Evolutionary conservation across 2,797 vertebrate genomes (phyloP).

Genomic region (Hydrolagus colliei): DNA sequence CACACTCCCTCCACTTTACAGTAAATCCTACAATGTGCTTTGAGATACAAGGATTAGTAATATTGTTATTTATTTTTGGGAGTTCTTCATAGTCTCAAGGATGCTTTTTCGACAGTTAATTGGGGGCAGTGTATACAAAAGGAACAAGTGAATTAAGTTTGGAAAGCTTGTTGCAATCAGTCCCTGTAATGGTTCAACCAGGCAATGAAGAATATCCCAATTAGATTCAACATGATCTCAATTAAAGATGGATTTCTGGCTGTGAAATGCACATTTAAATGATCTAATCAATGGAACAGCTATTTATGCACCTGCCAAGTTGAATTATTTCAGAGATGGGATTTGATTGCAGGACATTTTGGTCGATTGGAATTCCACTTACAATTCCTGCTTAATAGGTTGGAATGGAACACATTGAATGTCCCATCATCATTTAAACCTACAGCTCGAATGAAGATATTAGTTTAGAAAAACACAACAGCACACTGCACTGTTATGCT

Average conservation of each 20-base stretch:
- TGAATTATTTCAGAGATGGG: neutral
- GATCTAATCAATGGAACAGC: constrained; percentile 9
- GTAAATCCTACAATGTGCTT: too few species aligned
- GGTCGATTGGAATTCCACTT: neutral
- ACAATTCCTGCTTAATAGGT: neutral
- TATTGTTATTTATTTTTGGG: neutral
- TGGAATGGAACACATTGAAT: neutral
- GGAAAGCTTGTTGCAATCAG: neutral
- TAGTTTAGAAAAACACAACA: neutral
- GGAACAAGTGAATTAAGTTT: neutral
- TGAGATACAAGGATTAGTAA: too few species aligned
- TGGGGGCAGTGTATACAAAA: neutral
- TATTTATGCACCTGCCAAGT: neutral
- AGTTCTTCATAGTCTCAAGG: neutral
- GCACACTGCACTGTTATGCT: neutral
- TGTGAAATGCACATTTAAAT: neutral
- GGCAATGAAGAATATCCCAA: neutral
- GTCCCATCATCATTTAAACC: neutral
- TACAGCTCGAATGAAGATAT: neutral
- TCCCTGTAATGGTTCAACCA: neutral
- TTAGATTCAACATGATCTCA: neutral
- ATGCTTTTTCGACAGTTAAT: neutral
- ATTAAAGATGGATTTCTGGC: neutral
- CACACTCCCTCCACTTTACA: too few species aligned
- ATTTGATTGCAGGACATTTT: constrained; percentile 1